A percentile compares a stretch with the other conserved stretches of the same genome.
These are phyloP conservation scores for Apodemus sylvaticus DNA, from an alignment of 2,113 vertebrate genomes.

Conservation along the genomic window DNA sequence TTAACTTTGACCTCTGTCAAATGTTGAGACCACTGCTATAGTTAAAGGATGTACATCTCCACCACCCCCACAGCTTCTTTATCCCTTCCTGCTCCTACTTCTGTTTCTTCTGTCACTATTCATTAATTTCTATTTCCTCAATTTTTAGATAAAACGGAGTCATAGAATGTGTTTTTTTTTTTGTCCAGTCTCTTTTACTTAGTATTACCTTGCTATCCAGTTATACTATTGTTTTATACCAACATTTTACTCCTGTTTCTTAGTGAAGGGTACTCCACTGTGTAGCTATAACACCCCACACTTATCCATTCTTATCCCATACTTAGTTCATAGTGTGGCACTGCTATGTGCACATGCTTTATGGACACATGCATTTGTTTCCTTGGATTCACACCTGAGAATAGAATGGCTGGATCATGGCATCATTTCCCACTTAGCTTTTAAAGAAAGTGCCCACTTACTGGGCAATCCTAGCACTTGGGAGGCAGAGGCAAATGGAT, in stretches of 20 bases:
- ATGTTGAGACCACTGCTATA: not conserved
- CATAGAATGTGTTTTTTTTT: not conserved
- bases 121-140: not conserved
- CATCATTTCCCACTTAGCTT: not conserved
- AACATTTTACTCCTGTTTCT: not conserved
- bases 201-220: not conserved
- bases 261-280: not conserved
- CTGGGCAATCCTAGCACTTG: too few relatives aligned
- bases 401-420: not conserved
- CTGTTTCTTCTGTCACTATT: not conserved
- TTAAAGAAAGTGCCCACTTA: not conserved
- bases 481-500: too few relatives aligned
- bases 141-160: not conserved
- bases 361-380: not conserved
- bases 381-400: conserved; percentile 7
- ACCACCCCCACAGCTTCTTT: not conserved
- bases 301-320: too few relatives aligned
- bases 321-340: too few relatives aligned
- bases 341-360: not conserved
- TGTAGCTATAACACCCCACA: not conserved
- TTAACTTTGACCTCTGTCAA: not conserved
- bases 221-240: not conserved
- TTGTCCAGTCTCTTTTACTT: not conserved
- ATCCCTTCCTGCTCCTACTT: not conserved
- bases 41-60: not conserved